phyloP scores from a whole-genome alignment of 2,797 vertebrate species.

The Arnoldichthys spilopterus region DNA sequence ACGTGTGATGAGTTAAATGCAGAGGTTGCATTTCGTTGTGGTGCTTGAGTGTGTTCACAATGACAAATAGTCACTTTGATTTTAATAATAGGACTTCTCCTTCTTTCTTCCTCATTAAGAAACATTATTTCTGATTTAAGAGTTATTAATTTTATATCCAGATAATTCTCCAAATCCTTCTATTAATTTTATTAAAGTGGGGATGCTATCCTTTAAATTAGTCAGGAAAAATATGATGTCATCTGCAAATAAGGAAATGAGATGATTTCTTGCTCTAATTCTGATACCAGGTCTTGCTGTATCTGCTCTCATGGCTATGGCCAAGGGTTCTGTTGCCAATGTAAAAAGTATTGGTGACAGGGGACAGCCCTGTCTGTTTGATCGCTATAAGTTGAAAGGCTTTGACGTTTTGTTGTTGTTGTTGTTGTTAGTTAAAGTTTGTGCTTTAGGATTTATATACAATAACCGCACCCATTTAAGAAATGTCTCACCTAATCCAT shows the following conservation, averaged over 20 bases:
- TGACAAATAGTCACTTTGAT: too few relatives aligned
- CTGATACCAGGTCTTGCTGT: neutral
- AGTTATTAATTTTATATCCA: conserved; percentile 52
- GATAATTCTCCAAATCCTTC: conserved; percentile 16
- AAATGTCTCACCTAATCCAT: neutral
- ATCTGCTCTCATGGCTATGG: conserved; percentile 10
- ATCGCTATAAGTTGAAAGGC: conserved; percentile 3
- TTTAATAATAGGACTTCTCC: conserved; percentile 19
- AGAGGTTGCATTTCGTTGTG: too few relatives aligned
- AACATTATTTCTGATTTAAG: conserved; percentile 39
- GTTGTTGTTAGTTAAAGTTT: conserved; percentile 7
- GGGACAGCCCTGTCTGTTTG: neutral
- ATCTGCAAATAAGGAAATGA: conserved; percentile 31
- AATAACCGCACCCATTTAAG: conserved; percentile 6
- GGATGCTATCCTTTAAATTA: neutral
- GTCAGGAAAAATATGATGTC: conserved; percentile 19
- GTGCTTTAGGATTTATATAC: conserved; percentile 17
- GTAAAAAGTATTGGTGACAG: conserved; percentile 24
- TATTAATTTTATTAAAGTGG: neutral
- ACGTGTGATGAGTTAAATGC: too few relatives aligned
- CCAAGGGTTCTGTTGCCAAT: conserved; percentile 13
- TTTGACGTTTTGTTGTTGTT: too few relatives aligned
- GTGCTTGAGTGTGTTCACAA: too few relatives aligned
- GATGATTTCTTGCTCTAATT: neutral
- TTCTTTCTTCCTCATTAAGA: neutral